Conservation (phyloP, 53 echinoderm and acorn worm genomes). For the Hippasteria phrygiana region DNA sequence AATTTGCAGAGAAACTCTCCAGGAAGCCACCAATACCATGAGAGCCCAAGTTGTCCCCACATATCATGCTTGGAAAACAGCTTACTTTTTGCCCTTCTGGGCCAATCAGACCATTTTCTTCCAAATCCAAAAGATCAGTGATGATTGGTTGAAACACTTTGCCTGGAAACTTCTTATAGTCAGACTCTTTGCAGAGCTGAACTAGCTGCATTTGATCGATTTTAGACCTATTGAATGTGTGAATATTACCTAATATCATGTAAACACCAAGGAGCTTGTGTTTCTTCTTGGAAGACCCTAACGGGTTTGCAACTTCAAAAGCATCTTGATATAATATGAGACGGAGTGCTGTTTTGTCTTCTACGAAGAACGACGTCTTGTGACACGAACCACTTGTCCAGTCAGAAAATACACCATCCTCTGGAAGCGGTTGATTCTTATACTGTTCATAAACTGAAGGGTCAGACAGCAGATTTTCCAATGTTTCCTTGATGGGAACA, state of each 20-base stretch:
- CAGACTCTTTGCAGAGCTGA: slow-evolving; percentile 51
- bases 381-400: slow-evolving; percentile 58
- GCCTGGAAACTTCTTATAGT: slow-evolving; percentile 21
- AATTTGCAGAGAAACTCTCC: slow-evolving; percentile 41
- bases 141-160: slow-evolving; percentile 42
- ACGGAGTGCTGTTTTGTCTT: not conserved
- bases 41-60: slow-evolving; percentile 57
- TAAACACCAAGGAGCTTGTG: slow-evolving; percentile 58
- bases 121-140: slow-evolving; percentile 39
- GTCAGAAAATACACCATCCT: slow-evolving; percentile 28
- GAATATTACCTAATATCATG: slow-evolving; percentile 34
- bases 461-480: slow-evolving; percentile 48
- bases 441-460: slow-evolving; percentile 29
- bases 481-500: slow-evolving; percentile 71
- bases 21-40: slow-evolving; percentile 61
- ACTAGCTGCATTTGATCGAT: slow-evolving; percentile 68
- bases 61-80: slow-evolving; percentile 23
- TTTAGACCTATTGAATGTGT: slow-evolving; percentile 43
- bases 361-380: slow-evolving; percentile 30
- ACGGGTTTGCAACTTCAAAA: slow-evolving; percentile 68
- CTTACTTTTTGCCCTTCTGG: slow-evolving; percentile 5
- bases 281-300: slow-evolving; percentile 63
- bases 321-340: slow-evolving; percentile 63
- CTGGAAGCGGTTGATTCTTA: not conserved
- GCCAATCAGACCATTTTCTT: slow-evolving; percentile 43